Evolutionary conservation across 2,888 invertebrate genomes (phyloP).

Genomic region (Rugalucina vietnamica): DNA sequence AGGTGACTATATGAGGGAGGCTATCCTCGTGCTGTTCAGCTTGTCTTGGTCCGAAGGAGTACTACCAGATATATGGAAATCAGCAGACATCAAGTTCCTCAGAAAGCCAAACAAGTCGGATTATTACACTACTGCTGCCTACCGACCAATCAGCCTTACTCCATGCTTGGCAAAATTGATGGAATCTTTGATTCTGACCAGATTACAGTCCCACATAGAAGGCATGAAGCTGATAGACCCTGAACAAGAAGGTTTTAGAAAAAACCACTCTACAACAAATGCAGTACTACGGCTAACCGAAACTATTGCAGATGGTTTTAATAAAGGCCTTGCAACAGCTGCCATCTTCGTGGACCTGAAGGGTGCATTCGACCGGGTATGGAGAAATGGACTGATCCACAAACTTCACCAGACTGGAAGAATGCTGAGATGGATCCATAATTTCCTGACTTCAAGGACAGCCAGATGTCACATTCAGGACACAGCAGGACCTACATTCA

Average conservation of each 20-base stretch:
- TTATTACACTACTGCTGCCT: background rate
- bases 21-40: background rate
- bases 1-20: background rate
- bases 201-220: background rate
- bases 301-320: conserved; percentile 11
- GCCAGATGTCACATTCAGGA: conserved; percentile 18
- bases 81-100: too few relatives aligned
- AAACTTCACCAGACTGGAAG: conserved; percentile 6
- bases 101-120: background rate
- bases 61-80: background rate
- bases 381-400: conserved; percentile 29
- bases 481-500: background rate
- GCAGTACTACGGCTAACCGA: background rate
- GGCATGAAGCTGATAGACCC: background rate
- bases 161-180: background rate
- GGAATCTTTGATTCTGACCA: background rate
- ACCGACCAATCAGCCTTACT: too few relatives aligned
- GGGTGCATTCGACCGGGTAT: conserved; percentile 23
- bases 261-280: background rate
- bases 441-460: conserved; percentile 13
- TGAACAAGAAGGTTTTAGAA: too few relatives aligned
- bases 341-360: conserved; percentile 24
- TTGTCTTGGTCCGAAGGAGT: background rate
- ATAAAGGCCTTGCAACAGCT: background rate
- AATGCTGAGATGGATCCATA: conserved; percentile 22